phyloP scores from a whole-genome alignment of 2,888 invertebrate species.

The Phortica okadai region DNA sequence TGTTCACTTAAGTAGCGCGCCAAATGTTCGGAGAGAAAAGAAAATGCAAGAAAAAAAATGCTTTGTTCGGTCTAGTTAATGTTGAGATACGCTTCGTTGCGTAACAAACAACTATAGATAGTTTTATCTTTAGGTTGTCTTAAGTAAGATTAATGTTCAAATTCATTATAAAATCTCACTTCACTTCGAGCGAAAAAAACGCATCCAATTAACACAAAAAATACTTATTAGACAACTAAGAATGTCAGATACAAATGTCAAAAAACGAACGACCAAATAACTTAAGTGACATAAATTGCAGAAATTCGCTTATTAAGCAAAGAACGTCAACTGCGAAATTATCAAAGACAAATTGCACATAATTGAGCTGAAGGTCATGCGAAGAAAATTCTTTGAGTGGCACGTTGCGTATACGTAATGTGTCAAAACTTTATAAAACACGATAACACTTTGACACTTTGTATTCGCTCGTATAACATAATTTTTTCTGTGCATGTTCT shows the following conservation, averaged over 20 bases:
- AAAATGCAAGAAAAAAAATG: not conserved
- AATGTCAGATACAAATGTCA: not conserved
- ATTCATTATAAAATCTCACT: not conserved
- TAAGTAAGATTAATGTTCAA: not conserved
- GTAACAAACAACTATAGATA: not conserved
- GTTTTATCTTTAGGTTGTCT: not conserved
- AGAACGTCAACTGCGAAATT: not conserved
- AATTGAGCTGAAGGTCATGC: not conserved
- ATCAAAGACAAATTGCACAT: constrained; percentile 8
- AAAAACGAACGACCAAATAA: not conserved
- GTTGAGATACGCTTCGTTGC: not conserved
- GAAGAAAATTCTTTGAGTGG: not conserved
- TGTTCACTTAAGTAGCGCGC: constrained; percentile 9
- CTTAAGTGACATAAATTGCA: constrained; percentile 8
- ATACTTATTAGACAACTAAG: too few relatives aligned
- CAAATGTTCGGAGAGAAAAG: not conserved
- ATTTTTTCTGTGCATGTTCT: not conserved
- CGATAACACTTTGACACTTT: not conserved
- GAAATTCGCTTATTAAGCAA: constrained; percentile 21
- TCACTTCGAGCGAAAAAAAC: not conserved
- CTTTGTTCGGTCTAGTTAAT: not conserved
- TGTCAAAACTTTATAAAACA: not conserved
- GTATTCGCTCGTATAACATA: not conserved
- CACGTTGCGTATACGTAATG: not conserved
- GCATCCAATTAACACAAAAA: too few relatives aligned